Conservation (phyloP, 2,888 invertebrate genomes). For the Conchocele bisecta region DNA sequence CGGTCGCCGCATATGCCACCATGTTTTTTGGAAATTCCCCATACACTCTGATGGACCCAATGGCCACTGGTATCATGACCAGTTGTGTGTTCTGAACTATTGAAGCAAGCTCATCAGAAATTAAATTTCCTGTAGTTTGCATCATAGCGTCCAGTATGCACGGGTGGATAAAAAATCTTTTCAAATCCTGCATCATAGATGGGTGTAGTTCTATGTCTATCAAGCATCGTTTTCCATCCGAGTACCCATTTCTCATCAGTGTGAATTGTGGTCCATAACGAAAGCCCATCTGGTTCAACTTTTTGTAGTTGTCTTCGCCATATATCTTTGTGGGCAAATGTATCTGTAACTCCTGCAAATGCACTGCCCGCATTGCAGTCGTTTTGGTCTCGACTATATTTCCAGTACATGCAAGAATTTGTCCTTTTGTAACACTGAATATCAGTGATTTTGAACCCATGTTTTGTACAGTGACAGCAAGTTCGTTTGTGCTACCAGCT, state of each 20-base stretch:
- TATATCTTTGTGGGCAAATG: neutral
- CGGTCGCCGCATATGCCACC: too few species aligned
- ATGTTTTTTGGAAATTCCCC: too few species aligned
- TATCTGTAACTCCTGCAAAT: neutral
- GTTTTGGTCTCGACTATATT: too few species aligned
- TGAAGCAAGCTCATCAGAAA: too few species aligned
- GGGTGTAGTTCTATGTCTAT: neutral
- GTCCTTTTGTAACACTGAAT: neutral
- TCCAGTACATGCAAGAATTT: neutral
- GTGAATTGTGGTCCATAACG: neutral
- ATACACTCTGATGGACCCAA: too few species aligned
- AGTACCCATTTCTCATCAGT: neutral
- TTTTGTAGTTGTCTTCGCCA: neutral
- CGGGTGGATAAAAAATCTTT: conserved; percentile 12
- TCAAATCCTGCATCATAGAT: neutral
- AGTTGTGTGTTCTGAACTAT: too few species aligned
- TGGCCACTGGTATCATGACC: too few species aligned
- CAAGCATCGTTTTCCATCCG: neutral
- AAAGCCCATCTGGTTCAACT: conserved; percentile 8
- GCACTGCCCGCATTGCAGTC: too few species aligned
- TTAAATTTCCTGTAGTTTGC: too few species aligned
- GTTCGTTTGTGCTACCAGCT: neutral
- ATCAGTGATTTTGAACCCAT: neutral
- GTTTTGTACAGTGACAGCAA: neutral
- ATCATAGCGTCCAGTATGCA: conserved; percentile 13